Evolutionary conservation across 2,113 vertebrate species (phyloP).

Genomic region (Cephalopterus ornatus): DNA sequence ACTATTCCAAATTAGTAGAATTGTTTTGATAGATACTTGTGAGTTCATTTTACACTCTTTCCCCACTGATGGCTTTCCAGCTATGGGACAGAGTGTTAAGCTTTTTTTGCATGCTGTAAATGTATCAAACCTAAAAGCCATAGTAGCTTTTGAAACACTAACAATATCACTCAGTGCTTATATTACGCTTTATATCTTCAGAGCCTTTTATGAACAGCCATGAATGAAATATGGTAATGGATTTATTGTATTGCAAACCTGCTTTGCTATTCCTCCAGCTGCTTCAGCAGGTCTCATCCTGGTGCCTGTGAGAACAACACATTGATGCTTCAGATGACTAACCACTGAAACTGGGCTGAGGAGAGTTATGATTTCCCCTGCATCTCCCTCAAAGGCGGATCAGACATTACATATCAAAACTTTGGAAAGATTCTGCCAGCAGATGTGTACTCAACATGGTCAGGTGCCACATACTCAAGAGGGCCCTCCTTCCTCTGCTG

Average conservation of each 20-base stretch:
- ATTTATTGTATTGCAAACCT: neutral
- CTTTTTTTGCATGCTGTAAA: neutral
- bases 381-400: neutral
- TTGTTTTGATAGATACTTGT: constrained; percentile 19
- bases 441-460: rapidly evolving
- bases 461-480: rapidly evolving
- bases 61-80: neutral
- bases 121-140: neutral
- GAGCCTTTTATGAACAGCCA: neutral
- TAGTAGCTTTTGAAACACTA: constrained; percentile 40
- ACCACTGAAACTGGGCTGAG: neutral
- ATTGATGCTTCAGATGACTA: neutral
- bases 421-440: neutral
- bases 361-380: neutral
- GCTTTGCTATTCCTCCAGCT: neutral
- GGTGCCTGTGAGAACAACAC: neutral
- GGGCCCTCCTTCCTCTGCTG: neutral
- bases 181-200: constrained; percentile 21
- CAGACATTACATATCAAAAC: neutral
- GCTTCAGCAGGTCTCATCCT: neutral
- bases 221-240: neutral
- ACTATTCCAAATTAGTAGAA: constrained; percentile 11
- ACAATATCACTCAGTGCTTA: constrained; percentile 43
- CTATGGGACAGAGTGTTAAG: neutral
- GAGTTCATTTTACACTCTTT: neutral